Evolutionary conservation across 1,140 invertebrate genomes (phyloP).

Genomic region (Apis laboriosa): DNA sequence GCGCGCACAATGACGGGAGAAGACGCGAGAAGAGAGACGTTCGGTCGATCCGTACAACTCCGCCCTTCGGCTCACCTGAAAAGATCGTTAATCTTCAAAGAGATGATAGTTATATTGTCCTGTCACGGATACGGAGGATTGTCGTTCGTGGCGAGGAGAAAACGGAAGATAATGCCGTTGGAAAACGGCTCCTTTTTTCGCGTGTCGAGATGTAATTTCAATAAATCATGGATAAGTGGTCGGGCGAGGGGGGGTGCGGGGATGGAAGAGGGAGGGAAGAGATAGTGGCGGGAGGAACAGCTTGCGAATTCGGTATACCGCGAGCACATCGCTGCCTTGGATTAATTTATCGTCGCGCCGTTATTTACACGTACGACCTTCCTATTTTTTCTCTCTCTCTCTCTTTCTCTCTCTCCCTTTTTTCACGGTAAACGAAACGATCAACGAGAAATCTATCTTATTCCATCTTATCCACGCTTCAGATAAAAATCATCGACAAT

Average conservation of each 20-base stretch:
- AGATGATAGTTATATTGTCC: conserved; percentile 49
- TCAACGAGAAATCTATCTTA: conserved; percentile 47
- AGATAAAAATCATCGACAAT: too few relatives aligned
- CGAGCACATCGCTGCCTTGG: conserved; percentile 44
- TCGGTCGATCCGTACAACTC: conserved; percentile 30
- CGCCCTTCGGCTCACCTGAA: conserved; percentile 38
- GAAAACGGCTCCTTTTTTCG: conserved; percentile 62
- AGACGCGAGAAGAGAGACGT: conserved; percentile 37
- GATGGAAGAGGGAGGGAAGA: not conserved
- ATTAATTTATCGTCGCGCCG: conserved; percentile 64
- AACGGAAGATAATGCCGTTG: conserved; percentile 47
- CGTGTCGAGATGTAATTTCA: conserved; percentile 65
- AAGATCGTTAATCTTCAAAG: conserved; percentile 51
- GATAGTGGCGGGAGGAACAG: conserved; percentile 10
- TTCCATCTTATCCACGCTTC: too few relatives aligned
- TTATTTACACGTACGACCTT: conserved; percentile 55
- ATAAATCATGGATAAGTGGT: conserved; percentile 67
- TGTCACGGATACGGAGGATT: conserved; percentile 52
- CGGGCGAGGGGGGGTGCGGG: conserved; percentile 8
- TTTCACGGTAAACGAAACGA: not conserved
- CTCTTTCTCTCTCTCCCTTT: not conserved
- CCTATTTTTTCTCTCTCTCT: conserved; percentile 47
- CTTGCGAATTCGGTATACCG: conserved; percentile 54
- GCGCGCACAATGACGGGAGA: conserved; percentile 3
- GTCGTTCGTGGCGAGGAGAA: conserved; percentile 27